These are phyloP conservation scores for Anguilla anguilla DNA, from an alignment of 2,797 vertebrate genomes.

Conservation along the genomic window DNA sequence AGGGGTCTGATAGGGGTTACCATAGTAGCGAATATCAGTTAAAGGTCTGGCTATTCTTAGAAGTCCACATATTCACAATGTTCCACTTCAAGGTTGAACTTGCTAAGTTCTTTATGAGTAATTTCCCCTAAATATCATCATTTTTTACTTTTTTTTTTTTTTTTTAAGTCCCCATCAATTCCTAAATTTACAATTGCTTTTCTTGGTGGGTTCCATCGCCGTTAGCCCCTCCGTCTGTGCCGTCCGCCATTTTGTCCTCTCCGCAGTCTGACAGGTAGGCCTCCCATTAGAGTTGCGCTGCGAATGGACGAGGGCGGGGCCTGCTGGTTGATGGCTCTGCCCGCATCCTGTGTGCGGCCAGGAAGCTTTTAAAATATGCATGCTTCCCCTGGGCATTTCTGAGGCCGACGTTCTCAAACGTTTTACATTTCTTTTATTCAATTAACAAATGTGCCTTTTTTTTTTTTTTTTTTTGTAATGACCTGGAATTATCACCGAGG, in stretches of 20 bases:
- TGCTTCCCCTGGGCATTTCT: no score
- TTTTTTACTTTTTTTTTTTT: no score
- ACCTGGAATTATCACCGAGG: no score
- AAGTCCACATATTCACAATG: conserved; percentile 22
- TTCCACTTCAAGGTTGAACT: not conserved
- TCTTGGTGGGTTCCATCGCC: not conserved
- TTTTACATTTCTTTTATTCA: no score
- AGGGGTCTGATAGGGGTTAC: conserved; percentile 31
- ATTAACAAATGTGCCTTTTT: no score
- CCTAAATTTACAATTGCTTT: not conserved
- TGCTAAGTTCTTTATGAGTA: not conserved
- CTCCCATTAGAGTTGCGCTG: not conserved
- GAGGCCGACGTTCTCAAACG: no score
- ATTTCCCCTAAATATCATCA: not conserved
- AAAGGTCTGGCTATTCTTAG: conserved; percentile 38
- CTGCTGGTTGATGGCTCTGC: no score
- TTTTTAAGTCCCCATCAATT: not conserved
- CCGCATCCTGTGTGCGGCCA: no score
- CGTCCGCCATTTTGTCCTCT: not conserved
- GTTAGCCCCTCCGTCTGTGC: not conserved
- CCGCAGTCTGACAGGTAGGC: no score
- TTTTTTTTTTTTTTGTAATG: no score
- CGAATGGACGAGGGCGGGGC: not conserved
- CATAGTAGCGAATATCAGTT: conserved; percentile 23
- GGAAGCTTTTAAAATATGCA: no score